Conservation (phyloP, 1,140 invertebrate genomes). For the Calephelis virginiensis region DNA sequence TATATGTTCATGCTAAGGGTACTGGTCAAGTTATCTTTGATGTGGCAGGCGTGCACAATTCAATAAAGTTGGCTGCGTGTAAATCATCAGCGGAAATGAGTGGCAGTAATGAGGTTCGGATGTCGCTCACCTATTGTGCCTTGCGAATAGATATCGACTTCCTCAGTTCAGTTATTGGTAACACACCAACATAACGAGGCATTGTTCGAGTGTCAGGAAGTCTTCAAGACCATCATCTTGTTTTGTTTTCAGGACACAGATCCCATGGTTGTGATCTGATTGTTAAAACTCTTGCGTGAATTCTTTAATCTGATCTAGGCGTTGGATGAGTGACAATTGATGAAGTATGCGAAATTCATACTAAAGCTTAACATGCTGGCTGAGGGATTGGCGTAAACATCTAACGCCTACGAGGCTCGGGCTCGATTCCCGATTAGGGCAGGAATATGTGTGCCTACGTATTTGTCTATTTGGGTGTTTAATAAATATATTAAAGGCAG, state of each 20-base stretch:
- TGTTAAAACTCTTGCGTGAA: slow-evolving; percentile 35
- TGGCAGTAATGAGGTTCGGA: slow-evolving; percentile 75
- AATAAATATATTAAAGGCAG: too few relatives aligned
- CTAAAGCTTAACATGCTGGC: too few relatives aligned
- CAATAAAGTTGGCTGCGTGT: slow-evolving; percentile 52
- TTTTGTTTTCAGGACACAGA: slow-evolving; percentile 53
- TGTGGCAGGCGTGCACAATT: slow-evolving; percentile 30
- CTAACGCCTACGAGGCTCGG: too few relatives aligned
- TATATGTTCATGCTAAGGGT: background rate
- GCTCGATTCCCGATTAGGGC: too few relatives aligned
- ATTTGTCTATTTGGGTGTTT: too few relatives aligned
- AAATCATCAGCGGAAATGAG: slow-evolving; percentile 71
- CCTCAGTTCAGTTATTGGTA: slow-evolving; percentile 66
- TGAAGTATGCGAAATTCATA: too few relatives aligned
- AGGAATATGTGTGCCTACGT: too few relatives aligned
- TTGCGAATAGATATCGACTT: slow-evolving; percentile 76
- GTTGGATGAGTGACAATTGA: too few relatives aligned
- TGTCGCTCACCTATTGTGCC: slow-evolving; percentile 76
- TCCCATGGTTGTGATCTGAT: slow-evolving; percentile 42
- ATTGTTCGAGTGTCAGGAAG: slow-evolving; percentile 66
- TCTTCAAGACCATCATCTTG: slow-evolving; percentile 50
- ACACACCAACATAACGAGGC: slow-evolving; percentile 63
- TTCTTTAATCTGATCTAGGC: background rate
- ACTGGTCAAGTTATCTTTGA: slow-evolving; percentile 3
- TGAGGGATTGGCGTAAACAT: too few relatives aligned